A percentile compares a stretch with the other conserved stretches of the same genome.
Conservation (phyloP, 2,888 invertebrate species). For the Myathropa florea region DNA sequence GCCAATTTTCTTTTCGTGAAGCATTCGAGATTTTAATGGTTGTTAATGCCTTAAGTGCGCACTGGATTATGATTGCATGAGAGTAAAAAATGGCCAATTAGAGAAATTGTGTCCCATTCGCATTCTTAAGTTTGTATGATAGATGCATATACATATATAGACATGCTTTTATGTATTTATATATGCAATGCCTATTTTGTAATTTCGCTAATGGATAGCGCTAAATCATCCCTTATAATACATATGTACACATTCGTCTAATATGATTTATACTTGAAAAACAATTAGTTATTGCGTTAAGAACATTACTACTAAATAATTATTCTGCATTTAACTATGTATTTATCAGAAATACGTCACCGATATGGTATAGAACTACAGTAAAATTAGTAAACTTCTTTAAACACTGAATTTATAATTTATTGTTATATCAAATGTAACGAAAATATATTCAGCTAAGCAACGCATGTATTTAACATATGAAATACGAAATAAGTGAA, state of each 20-base stretch:
- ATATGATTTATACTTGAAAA: not conserved
- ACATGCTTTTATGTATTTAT: not conserved
- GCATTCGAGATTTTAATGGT: constrained; percentile 68
- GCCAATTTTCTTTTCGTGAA: constrained; percentile 67
- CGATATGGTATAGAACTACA: too few relatives aligned
- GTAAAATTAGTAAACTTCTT: not conserved
- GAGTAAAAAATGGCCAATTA: constrained; percentile 76
- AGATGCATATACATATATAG: constrained; percentile 3
- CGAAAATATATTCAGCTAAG: not conserved
- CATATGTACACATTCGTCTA: not conserved
- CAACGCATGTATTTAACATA: not conserved
- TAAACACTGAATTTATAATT: not conserved
- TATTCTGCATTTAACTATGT: not conserved
- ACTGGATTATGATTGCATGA: constrained; percentile 61
- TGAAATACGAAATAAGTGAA: constrained; percentile 16
- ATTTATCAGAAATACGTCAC: too few relatives aligned
- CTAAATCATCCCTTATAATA: constrained; percentile 13
- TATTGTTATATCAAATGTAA: not conserved
- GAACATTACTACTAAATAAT: constrained; percentile 5
- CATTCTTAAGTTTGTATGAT: constrained; percentile 49
- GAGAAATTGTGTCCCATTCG: constrained; percentile 80
- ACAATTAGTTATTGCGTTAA: constrained; percentile 13
- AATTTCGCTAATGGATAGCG: constrained; percentile 64
- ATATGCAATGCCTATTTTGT: constrained; percentile 12
- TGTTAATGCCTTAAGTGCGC: constrained; percentile 66